Base-by-base conservation (phyloP, 2,888 invertebrate species). In the Campoplex nolae region DNA sequence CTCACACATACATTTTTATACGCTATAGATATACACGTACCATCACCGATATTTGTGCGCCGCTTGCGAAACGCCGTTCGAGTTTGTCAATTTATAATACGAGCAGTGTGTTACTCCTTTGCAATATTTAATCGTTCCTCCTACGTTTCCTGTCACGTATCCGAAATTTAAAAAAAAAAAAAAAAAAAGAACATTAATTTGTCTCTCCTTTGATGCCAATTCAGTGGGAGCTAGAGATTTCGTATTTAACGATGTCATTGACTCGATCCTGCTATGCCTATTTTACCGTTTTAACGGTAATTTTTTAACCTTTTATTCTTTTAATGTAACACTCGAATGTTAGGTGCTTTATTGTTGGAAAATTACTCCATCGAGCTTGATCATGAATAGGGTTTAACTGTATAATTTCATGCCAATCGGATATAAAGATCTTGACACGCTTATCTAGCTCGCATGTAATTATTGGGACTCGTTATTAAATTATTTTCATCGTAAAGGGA, bases 41-140 rank as follows among this genome's bases (percentile, higher is more conserved):
- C 32, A 56, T 32, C 35, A 79, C 85, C 87, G 56, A 88, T 88
- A 85, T 77, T 79, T 83, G 85, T 83, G 71, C 76, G 62, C 79
- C 79, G 81, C 84, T 77, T 71, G 78, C 81, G 74, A 81, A 83
- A 80, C 86, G 83, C 70, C 88, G 87, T 83, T 83, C 75, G 76
- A 75, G 88, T 75, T 83, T 85, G 86, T 83, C 80, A 81, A 77
- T 79, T 86, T 85, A 78, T 79, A 54, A 84, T 58, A 45, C 79
- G 45, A 65, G 54, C 58, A 70, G 38, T 70, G 54, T 70, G 42
- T 8, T 42, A 32, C 56, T 75, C 73, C 42, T 42, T 67, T 45
- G 58, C n/a, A 77, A 81, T 73, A 85, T 78, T 81, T 51, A 48
- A 81, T 68, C 45, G 56, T 56, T 18, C 38, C 45, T n/a, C 18